A percentile compares a stretch with the other conserved stretches of the same genome.
Conservation (phyloP, 2,113 vertebrate genomes). For the Lonchura striata region DNA sequence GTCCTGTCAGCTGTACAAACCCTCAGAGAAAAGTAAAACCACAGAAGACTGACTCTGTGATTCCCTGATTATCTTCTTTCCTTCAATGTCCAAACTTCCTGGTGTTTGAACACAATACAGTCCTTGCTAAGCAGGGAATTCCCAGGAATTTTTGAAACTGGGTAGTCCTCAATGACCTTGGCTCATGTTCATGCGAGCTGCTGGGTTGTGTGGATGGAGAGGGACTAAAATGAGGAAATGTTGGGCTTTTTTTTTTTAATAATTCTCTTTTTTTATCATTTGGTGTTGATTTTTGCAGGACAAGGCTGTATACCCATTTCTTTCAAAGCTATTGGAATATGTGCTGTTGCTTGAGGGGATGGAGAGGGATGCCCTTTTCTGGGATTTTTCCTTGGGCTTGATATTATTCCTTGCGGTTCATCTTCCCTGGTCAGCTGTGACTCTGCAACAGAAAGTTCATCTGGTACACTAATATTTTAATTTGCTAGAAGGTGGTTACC, state of each 20-base stretch:
- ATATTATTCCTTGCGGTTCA: background rate
- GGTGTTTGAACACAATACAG: background rate
- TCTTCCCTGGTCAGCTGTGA: background rate
- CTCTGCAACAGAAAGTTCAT: background rate
- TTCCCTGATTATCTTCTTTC: background rate
- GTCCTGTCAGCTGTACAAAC: background rate
- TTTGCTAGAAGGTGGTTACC: background rate
- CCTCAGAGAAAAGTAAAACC: background rate
- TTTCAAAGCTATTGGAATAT: background rate
- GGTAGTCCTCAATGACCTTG: background rate
- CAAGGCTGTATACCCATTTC: background rate
- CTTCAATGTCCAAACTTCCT: background rate
- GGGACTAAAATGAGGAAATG: background rate
- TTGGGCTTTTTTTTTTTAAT: background rate
- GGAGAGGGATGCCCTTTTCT: background rate
- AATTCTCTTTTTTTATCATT: background rate
- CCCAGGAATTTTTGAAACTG: background rate
- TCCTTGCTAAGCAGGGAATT: background rate
- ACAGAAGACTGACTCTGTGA: background rate
- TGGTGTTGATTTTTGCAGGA: background rate
- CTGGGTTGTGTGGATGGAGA: background rate
- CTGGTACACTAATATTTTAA: background rate
- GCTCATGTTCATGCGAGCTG: accelerated
- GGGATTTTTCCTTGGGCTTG: accelerated
- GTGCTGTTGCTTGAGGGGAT: background rate